Evolutionary conservation across 2,888 invertebrate genomes (phyloP).

Genomic region (Pachycephus smyrnensis): DNA sequence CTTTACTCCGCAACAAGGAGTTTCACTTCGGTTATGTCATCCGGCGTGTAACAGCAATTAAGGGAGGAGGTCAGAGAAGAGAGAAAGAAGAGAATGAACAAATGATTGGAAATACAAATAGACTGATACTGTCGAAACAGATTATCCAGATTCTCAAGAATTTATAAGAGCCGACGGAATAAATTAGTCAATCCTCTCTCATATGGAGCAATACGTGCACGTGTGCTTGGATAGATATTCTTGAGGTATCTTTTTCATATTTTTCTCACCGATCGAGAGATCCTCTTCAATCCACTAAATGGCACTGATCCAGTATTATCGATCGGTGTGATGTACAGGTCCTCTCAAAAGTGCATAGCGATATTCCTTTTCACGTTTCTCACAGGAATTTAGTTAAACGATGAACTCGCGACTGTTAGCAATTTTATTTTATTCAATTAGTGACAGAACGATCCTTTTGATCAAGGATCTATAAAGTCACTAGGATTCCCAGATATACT

Average conservation of each 20-base stretch:
- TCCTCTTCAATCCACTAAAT: not conserved
- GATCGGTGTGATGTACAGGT: not conserved
- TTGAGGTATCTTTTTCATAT: not conserved
- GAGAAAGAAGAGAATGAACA: too few species aligned
- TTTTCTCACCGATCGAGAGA: not conserved
- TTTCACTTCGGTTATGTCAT: not conserved
- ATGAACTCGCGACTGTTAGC: not conserved
- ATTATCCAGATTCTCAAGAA: not conserved
- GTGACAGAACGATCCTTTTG: not conserved
- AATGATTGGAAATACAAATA: too few species aligned
- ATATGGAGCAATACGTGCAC: not conserved
- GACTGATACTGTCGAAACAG: too few species aligned
- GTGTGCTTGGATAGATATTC: not conserved
- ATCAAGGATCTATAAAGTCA: not conserved
- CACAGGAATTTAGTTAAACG: not conserved
- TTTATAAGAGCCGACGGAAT: not conserved
- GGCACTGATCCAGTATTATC: not conserved
- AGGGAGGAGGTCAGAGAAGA: not conserved
- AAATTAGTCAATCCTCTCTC: not conserved
- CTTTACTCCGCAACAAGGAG: not conserved
- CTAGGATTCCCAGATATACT: not conserved
- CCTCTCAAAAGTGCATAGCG: not conserved
- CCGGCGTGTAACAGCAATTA: not conserved
- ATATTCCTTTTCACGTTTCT: not conserved
- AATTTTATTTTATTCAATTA: not conserved